phyloP scores from a whole-genome alignment of 2,113 vertebrate species.

The Dipodomys stephensi region DNA sequence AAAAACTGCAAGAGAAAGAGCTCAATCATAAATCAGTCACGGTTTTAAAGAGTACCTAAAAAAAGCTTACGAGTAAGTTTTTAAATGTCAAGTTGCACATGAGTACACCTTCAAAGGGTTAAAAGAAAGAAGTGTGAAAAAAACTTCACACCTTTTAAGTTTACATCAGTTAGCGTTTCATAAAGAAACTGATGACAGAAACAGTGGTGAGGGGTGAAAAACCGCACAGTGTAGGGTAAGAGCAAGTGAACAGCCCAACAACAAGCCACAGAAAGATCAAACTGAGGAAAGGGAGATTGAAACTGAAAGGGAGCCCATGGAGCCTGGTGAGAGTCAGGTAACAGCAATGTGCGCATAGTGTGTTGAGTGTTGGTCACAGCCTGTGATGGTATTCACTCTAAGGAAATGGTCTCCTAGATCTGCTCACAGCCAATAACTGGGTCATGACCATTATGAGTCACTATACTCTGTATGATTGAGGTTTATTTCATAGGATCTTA shows the following conservation, averaged over 20 bases:
- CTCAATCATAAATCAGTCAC: conserved; percentile 37
- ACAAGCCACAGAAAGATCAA: conserved; percentile 62
- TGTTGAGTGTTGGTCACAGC: background rate
- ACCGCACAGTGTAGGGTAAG: background rate
- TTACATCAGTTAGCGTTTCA: conserved; percentile 70
- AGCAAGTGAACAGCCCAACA: background rate
- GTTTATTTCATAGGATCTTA: background rate
- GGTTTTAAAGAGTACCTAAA: conserved; percentile 40
- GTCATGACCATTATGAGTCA: background rate
- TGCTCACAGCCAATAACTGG: background rate
- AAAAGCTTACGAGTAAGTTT: conserved; percentile 65
- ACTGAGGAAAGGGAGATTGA: conserved; percentile 44
- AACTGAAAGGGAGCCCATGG: background rate
- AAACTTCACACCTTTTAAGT: conserved; percentile 77
- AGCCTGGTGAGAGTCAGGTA: background rate
- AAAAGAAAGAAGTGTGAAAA: conserved; percentile 74
- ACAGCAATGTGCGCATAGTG: too few relatives aligned
- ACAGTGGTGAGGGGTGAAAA: conserved; percentile 63
- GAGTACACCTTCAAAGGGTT: background rate
- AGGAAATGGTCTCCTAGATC: background rate
- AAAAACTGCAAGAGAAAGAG: background rate
- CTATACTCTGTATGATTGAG: background rate
- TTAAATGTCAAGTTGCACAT: conserved; percentile 59
- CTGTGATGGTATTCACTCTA: background rate
- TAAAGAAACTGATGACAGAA: conserved; percentile 79